A percentile compares a stretch with the other conserved stretches of the same genome.
Conservation (phyloP, 2,888 invertebrate genomes). For the Eupithecia abbreviata region DNA sequence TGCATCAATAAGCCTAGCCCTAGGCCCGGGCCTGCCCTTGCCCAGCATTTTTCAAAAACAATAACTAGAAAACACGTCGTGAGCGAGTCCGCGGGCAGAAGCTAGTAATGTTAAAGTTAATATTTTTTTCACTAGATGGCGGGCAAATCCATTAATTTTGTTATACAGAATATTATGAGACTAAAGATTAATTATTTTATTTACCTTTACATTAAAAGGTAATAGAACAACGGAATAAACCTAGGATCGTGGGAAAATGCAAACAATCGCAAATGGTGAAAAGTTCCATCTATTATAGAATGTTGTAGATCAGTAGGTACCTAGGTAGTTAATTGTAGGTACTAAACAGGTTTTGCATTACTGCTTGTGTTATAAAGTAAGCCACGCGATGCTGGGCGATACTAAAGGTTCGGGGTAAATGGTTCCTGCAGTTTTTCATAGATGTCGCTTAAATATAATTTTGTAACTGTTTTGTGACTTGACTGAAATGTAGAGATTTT, state of each 20-base stretch:
- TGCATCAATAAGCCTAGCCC: no score
- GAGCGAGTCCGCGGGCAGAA: not conserved
- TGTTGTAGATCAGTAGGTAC: not conserved
- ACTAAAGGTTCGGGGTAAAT: not conserved
- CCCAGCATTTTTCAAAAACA: no score
- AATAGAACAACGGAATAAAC: not conserved
- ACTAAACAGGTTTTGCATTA: not conserved
- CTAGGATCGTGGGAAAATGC: not conserved
- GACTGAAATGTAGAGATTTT: no score
- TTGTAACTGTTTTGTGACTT: not conserved
- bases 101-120: not conserved
- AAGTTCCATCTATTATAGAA: not conserved
- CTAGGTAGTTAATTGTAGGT: not conserved
- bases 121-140: not conserved
- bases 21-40: no score
- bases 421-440: not conserved
- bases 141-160: not conserved
- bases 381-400: not conserved
- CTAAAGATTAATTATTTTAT: not conserved
- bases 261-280: not conserved
- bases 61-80: not conserved
- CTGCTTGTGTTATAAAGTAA: not conserved
- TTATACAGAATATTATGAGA: not conserved
- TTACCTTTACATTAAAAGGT: not conserved
- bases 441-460: not conserved